A percentile compares a stretch with the other conserved stretches of the same genome.
phyloP scores from a whole-genome alignment of 2,797 vertebrate species.

The Mus spretus region DNA sequence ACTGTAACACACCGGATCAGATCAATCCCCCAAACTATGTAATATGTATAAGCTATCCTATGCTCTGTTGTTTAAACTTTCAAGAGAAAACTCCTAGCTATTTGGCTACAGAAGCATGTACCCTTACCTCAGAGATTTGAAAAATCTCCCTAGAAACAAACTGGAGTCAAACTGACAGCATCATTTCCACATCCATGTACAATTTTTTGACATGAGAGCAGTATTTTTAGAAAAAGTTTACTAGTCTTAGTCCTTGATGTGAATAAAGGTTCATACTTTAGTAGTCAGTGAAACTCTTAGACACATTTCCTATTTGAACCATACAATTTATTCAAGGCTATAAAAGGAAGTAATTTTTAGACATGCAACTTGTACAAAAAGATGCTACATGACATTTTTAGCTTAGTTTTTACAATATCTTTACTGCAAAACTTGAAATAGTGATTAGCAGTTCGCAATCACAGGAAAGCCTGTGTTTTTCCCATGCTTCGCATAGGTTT shows the following conservation, averaged over 20 bases:
- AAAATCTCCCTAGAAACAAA: slow-evolving; percentile 47
- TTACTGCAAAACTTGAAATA: slow-evolving; percentile 59
- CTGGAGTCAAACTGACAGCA: slow-evolving; percentile 14
- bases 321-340: slow-evolving; percentile 60
- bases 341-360: slow-evolving; percentile 62
- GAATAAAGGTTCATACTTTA: slow-evolving; percentile 60
- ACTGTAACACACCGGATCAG: too few relatives aligned
- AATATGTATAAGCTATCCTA: not conserved
- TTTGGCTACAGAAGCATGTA: not conserved
- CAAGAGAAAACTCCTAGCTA: slow-evolving; percentile 14
- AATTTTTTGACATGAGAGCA: slow-evolving; percentile 51
- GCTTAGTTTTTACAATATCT: slow-evolving; percentile 66
- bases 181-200: slow-evolving; percentile 22
- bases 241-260: not conserved
- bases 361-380: slow-evolving; percentile 61
- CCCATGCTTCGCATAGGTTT: slow-evolving; percentile 74
- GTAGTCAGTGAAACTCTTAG: slow-evolving; percentile 27
- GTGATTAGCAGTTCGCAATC: slow-evolving; percentile 67
- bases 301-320: slow-evolving; percentile 31
- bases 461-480: slow-evolving; percentile 77
- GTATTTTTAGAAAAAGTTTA: slow-evolving; percentile 47
- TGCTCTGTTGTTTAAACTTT: not conserved
- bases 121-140: slow-evolving; percentile 4
- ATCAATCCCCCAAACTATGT: not conserved
- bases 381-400: slow-evolving; percentile 64